These are phyloP conservation scores for Hemiscyllium ocellatum DNA, from an alignment of 2,113 vertebrate species.

Conservation along the genomic window DNA sequence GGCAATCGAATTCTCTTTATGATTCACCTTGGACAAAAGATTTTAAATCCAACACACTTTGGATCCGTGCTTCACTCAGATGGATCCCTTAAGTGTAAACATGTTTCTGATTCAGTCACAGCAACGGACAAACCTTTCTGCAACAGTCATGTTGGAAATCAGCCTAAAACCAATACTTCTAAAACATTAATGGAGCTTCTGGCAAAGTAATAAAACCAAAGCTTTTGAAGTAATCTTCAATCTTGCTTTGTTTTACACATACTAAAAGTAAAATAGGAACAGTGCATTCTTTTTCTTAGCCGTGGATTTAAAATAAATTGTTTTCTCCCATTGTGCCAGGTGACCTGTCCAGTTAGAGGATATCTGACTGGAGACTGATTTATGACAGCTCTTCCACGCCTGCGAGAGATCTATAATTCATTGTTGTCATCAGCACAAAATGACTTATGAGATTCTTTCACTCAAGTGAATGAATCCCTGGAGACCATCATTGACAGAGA, in stretches of 20 bases:
- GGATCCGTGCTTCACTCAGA: too few relatives aligned
- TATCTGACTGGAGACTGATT: slow-evolving; percentile 24
- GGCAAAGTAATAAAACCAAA: not conserved
- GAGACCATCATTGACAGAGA: not conserved
- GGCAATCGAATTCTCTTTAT: not conserved
- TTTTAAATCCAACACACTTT: not conserved
- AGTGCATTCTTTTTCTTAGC: not conserved
- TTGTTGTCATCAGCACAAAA: slow-evolving; percentile 10
- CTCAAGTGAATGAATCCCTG: not conserved
- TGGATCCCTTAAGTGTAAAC: too few relatives aligned
- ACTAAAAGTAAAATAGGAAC: not conserved
- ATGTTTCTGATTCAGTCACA: not conserved
- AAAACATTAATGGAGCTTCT: not conserved
- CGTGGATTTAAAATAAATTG: not conserved
- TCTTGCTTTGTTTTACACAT: not conserved
- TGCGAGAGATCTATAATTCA: not conserved
- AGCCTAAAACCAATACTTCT: not conserved
- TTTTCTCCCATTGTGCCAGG: not conserved
- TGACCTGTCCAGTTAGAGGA: not conserved
- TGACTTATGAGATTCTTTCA: slow-evolving; percentile 12
- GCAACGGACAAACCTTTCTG: not conserved
- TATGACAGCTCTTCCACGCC: not conserved
- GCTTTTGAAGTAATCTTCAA: not conserved
- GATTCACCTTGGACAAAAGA: not conserved
- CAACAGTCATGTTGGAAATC: not conserved